A percentile compares a stretch with the other conserved stretches of the same genome.
These are phyloP conservation scores for Phalloptychus januarius DNA, from an alignment of 2,797 vertebrate genomes.

Conservation along the genomic window DNA sequence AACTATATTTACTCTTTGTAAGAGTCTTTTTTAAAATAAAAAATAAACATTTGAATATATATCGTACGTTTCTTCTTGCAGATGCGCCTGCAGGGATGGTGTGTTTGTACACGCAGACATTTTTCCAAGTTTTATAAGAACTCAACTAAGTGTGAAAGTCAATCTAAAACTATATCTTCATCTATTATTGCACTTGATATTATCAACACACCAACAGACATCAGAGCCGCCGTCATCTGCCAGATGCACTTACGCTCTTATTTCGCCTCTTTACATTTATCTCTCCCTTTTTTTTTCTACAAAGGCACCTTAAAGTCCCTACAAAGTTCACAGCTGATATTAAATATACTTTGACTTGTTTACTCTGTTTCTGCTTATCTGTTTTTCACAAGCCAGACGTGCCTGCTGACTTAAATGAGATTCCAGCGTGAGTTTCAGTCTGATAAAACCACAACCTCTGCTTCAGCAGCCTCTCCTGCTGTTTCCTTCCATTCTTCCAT, in stretches of 20 bases:
- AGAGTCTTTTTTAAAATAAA: neutral
- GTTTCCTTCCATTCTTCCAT: neutral
- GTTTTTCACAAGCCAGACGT: neutral
- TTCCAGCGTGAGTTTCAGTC: neutral
- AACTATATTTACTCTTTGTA: neutral
- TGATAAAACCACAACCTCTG: neutral
- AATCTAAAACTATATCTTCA: neutral
- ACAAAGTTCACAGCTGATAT: neutral
- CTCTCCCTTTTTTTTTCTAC: neutral
- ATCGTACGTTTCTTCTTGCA: neutral
- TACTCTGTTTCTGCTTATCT: conserved; percentile 17
- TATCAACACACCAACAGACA: neutral
- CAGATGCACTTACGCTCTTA: neutral
- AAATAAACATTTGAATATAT: neutral
- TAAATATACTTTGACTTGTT: conserved; percentile 10
- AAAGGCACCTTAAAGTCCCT: conserved; percentile 8
- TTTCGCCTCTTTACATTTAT: neutral
- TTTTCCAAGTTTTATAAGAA: too few species aligned
- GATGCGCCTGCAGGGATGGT: neutral
- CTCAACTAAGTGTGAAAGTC: neutral
- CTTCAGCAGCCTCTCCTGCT: neutral
- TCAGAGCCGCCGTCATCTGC: neutral
- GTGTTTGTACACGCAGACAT: neutral
- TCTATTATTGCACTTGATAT: neutral
- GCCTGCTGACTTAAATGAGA: neutral